Conservation (phyloP, 2,888 invertebrate genomes). For the Halictus quadricinctus region DNA sequence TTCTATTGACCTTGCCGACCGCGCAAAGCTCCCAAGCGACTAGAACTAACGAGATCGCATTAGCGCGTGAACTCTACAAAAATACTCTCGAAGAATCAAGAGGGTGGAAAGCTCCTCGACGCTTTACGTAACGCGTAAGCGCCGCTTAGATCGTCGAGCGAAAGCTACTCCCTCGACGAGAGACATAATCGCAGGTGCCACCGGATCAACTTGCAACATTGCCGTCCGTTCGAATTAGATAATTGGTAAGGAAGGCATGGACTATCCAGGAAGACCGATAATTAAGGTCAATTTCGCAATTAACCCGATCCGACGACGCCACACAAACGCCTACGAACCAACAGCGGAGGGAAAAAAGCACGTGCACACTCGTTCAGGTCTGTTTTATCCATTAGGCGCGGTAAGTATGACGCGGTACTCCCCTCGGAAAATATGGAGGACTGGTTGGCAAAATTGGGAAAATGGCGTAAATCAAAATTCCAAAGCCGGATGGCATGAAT, state of each 20-base stretch:
- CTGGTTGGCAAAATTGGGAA: too few relatives aligned
- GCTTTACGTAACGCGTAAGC: slow-evolving; percentile 11
- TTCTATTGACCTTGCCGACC: not conserved
- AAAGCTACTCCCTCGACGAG: slow-evolving; percentile 10
- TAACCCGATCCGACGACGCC: slow-evolving; percentile 45
- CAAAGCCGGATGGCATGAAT: not conserved
- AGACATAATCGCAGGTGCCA: not conserved
- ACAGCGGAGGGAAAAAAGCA: not conserved
- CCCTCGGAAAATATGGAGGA: not conserved
- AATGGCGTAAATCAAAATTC: too few relatives aligned
- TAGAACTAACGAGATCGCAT: slow-evolving; percentile 2
- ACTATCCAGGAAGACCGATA: slow-evolving; percentile 47
- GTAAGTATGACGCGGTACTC: not conserved
- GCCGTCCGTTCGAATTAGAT: not conserved
- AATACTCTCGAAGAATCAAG: slow-evolving; percentile 23
- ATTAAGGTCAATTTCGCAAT: slow-evolving; percentile 70
- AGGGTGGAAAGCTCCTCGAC: slow-evolving; percentile 16
- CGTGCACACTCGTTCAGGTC: not conserved
- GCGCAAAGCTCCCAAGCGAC: not conserved
- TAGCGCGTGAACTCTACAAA: not conserved
- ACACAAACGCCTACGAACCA: slow-evolving; percentile 19
- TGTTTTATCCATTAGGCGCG: not conserved
- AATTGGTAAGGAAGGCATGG: slow-evolving; percentile 7
- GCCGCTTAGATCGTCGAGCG: too few relatives aligned
- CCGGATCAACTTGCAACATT: slow-evolving; percentile 11